Conservation (phyloP, 1,140 invertebrate species). For the Microvelia longipes region DNA sequence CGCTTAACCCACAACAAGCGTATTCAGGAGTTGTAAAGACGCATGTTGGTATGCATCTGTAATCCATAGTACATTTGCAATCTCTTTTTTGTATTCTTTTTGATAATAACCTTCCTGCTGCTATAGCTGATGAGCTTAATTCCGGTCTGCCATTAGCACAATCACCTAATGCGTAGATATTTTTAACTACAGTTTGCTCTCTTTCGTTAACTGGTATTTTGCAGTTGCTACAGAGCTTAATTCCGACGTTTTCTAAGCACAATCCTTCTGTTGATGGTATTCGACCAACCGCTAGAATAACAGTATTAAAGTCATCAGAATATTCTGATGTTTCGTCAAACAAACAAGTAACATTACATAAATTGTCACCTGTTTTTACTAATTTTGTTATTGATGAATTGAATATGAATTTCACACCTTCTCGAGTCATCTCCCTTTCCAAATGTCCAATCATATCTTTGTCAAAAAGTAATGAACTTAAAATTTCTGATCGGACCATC, state of each 20-base stretch:
- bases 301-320: conserved; percentile 34
- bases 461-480: conserved; percentile 45
- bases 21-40: conserved; percentile 59
- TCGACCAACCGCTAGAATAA: conserved; percentile 47
- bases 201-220: conserved; percentile 18
- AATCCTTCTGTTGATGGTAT: conserved; percentile 42
- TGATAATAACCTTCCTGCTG: conserved; percentile 42
- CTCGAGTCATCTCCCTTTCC: conserved; percentile 39
- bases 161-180: conserved; percentile 40
- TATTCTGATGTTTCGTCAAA: conserved; percentile 25
- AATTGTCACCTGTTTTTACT: conserved; percentile 19
- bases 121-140: conserved; percentile 51
- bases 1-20: conserved; percentile 43
- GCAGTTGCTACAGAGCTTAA: conserved; percentile 32
- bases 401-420: conserved; percentile 40
- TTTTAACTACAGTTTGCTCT: conserved; percentile 32
- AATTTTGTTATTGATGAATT: conserved; percentile 39
- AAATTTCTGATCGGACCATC: conserved; percentile 33
- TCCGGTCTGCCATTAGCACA: conserved; percentile 50
- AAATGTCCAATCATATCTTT: conserved; percentile 50
- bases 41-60: conserved; percentile 46
- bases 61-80: conserved; percentile 30
- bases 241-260: conserved; percentile 37
- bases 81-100: conserved; percentile 29
- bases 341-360: conserved; percentile 4